phyloP scores from a whole-genome alignment of 2,888 invertebrate genomes.

The Seira sanloemensis region DNA sequence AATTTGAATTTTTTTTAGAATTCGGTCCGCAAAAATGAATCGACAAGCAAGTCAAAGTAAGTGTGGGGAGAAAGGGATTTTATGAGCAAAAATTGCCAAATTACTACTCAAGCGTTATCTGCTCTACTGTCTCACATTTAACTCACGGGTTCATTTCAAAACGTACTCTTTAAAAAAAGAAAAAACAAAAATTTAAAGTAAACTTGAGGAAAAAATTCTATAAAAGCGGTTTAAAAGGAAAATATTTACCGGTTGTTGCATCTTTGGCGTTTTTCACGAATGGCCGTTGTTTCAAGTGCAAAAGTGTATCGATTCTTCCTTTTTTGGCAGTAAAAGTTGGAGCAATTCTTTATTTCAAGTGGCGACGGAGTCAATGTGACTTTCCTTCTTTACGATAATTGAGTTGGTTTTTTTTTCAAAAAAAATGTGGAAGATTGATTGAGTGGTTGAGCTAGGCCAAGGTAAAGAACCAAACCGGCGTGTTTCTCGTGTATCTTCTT shows the following conservation, averaged over 20 bases:
- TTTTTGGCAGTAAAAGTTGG: slow-evolving; percentile 35
- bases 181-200: slow-evolving; percentile 20
- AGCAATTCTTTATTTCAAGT: neutral
- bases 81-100: neutral
- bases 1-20: neutral
- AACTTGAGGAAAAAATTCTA: too few relatives aligned
- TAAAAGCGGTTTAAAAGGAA: slow-evolving; percentile 26
- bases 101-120: neutral
- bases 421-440: slow-evolving; percentile 11
- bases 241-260: slow-evolving; percentile 60
- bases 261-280: slow-evolving; percentile 28
- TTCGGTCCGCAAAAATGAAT: neutral
- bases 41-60: neutral
- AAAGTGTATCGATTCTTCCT: slow-evolving; percentile 35
- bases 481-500: neutral
- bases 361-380: neutral
- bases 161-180: slow-evolving; percentile 5
- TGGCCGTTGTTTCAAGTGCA: neutral
- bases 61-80: neutral
- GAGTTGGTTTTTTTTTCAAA: neutral
- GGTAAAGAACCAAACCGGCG: neutral
- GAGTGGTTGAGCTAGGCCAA: slow-evolving; percentile 10
- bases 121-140: slow-evolving; percentile 12
- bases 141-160: neutral
- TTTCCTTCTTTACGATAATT: neutral